Conservation (phyloP, 2,888 invertebrate species). For the Papilio demoleus region DNA sequence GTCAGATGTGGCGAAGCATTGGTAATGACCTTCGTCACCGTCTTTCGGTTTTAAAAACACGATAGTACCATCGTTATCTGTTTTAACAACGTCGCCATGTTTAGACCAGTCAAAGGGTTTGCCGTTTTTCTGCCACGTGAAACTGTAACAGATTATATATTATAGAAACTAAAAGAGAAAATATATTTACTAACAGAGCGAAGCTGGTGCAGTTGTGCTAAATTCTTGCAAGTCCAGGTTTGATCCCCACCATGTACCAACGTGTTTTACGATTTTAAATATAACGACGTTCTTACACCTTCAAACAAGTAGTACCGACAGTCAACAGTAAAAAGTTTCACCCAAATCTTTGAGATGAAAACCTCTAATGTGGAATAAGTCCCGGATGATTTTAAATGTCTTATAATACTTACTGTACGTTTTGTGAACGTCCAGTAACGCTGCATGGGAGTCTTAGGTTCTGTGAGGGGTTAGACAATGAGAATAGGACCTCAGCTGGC, state of each 20-base stretch:
- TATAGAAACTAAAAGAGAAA: too few species aligned
- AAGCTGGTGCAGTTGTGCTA: too few species aligned
- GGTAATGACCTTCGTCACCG: slow-evolving; percentile 64
- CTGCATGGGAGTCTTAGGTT: slow-evolving; percentile 57
- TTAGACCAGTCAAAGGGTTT: slow-evolving; percentile 51
- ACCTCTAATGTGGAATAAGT: too few species aligned
- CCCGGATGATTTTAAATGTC: too few species aligned
- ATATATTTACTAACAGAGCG: too few species aligned
- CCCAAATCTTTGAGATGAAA: too few species aligned
- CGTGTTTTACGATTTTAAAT: too few species aligned
- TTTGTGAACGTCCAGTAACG: slow-evolving; percentile 50
- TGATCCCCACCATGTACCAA: too few species aligned
- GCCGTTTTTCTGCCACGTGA: slow-evolving; percentile 65
- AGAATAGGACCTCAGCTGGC: slow-evolving; percentile 58
- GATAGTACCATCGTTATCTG: slow-evolving; percentile 59
- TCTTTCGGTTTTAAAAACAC: slow-evolving; percentile 60
- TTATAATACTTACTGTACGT: slow-evolving; percentile 62
- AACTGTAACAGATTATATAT: slow-evolving; percentile 50
- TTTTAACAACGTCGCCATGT: slow-evolving; percentile 50
- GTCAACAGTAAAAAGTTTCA: too few species aligned
- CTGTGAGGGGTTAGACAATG: slow-evolving; percentile 48
- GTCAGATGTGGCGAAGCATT: slow-evolving; percentile 61
- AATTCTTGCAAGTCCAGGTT: too few species aligned
- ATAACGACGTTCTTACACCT: too few species aligned
- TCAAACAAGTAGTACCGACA: too few species aligned